A percentile compares a stretch with the other conserved stretches of the same genome.
Evolutionary conservation across 2,797 vertebrate species (phyloP).

Genomic region (Enteromius argenteus): DNA sequence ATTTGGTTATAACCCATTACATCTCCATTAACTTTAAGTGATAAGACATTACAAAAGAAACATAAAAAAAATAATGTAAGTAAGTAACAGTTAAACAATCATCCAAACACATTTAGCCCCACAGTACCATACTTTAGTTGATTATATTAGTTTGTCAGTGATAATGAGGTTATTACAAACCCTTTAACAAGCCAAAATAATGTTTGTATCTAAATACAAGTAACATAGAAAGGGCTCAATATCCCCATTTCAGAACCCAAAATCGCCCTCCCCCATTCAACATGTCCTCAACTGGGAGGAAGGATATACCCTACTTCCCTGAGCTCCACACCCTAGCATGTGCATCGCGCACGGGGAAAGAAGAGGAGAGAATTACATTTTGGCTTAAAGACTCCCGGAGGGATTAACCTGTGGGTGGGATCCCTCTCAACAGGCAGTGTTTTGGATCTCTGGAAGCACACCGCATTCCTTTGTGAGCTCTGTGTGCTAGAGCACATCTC

Average conservation of each 20-base stretch:
- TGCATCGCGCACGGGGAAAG: slow-evolving; percentile 67
- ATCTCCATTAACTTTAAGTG: slow-evolving; percentile 40
- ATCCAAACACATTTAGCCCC: slow-evolving; percentile 44
- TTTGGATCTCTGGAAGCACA: slow-evolving; percentile 30
- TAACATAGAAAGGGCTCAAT: slow-evolving; percentile 9
- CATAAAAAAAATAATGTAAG: slow-evolving; percentile 13
- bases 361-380: slow-evolving; percentile 66
- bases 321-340: slow-evolving; percentile 68
- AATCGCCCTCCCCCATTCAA: slow-evolving; percentile 60
- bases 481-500: background rate
- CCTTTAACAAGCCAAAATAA: background rate
- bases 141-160: background rate
- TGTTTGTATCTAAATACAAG: background rate
- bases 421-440: slow-evolving; percentile 50
- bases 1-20: slow-evolving; percentile 40
- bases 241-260: slow-evolving; percentile 44
- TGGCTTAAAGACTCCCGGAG: slow-evolving; percentile 58
- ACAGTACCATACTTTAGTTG: background rate
- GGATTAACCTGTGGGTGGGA: slow-evolving; percentile 65
- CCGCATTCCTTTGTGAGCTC: slow-evolving; percentile 13
- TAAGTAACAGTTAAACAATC: slow-evolving; percentile 44
- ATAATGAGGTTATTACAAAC: background rate
- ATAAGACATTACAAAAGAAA: slow-evolving; percentile 3
- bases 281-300: slow-evolving; percentile 72
- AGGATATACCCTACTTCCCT: slow-evolving; percentile 79